phyloP scores from a whole-genome alignment of 2,113 vertebrate genomes.

The Macquaria australasica region DNA sequence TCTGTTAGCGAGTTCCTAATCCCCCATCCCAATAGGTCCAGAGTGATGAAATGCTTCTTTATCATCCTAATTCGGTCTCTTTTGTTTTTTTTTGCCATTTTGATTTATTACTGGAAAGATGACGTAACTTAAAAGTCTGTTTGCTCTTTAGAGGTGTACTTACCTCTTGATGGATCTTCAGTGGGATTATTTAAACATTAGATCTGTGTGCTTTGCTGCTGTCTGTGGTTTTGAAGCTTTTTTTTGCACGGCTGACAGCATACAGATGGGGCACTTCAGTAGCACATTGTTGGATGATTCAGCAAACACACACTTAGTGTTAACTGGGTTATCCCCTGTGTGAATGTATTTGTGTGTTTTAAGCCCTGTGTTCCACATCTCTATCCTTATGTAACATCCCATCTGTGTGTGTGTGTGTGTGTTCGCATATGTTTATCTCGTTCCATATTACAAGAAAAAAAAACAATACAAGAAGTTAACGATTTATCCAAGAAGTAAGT shows the following conservation, averaged over 20 bases:
- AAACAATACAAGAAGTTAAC: constrained; percentile 26
- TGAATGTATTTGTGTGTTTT: constrained; percentile 8
- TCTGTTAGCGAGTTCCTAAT: constrained; percentile 64
- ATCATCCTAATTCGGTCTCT: constrained; percentile 3
- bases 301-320: neutral
- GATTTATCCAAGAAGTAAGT: constrained; percentile 12
- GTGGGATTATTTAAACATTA: constrained; percentile 2
- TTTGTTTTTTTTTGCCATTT: constrained; percentile 10
- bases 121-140: constrained; percentile 1
- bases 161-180: neutral
- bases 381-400: constrained; percentile 43
- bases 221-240: constrained; percentile 1
- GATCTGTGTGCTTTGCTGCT: neutral
- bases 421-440: neutral
- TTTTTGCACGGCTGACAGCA: constrained; percentile 18
- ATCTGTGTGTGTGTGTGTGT: constrained; percentile 20
- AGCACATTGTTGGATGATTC: constrained; percentile 9
- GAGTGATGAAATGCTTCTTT: constrained; percentile 46
- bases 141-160: constrained; percentile 8
- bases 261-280: constrained; percentile 28
- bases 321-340: constrained; percentile 18
- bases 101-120: constrained; percentile 53
- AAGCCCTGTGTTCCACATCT: constrained; percentile 6
- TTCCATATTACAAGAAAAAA: neutral
- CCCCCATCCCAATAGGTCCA: constrained; percentile 14